A percentile compares a stretch with the other conserved stretches of the same genome.
Conservation (phyloP, 2,797 vertebrate genomes). For the Muscicapa striata region DNA sequence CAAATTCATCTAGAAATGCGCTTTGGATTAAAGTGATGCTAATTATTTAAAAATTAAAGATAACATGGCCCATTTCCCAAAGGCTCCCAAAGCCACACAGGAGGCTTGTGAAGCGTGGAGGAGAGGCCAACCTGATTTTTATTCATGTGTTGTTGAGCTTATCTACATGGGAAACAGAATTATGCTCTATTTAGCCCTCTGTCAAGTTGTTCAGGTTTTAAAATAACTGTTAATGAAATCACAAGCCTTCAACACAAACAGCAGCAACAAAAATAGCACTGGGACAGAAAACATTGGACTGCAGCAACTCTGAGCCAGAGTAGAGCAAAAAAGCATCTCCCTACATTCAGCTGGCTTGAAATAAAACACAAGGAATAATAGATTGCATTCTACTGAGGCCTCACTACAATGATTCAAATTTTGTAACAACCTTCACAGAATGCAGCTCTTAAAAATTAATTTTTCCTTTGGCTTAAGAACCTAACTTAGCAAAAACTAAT, state of each 20-base stretch:
- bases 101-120: not conserved
- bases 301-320: not conserved
- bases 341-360: not conserved
- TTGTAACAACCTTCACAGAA: not conserved
- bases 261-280: not conserved
- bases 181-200: constrained; percentile 15
- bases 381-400: not conserved
- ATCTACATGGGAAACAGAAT: constrained; percentile 22
- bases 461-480: not conserved
- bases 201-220: not conserved
- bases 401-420: not conserved
- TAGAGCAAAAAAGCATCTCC: not conserved
- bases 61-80: not conserved
- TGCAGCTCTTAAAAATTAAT: not conserved
- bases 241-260: constrained; percentile 21
- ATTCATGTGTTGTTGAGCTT: constrained; percentile 20
- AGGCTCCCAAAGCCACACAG: not conserved
- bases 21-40: not conserved
- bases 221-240: constrained; percentile 46
- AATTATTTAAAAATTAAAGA: constrained; percentile 16
- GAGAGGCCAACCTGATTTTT: constrained; percentile 14
- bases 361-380: not conserved
- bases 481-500: not conserved
- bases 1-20: not conserved
- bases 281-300: not conserved